A percentile compares a stretch with the other conserved stretches of the same genome.
These are phyloP conservation scores for Terrapene triunguis DNA, from an alignment of 2,113 vertebrate species.

Conservation along the genomic window DNA sequence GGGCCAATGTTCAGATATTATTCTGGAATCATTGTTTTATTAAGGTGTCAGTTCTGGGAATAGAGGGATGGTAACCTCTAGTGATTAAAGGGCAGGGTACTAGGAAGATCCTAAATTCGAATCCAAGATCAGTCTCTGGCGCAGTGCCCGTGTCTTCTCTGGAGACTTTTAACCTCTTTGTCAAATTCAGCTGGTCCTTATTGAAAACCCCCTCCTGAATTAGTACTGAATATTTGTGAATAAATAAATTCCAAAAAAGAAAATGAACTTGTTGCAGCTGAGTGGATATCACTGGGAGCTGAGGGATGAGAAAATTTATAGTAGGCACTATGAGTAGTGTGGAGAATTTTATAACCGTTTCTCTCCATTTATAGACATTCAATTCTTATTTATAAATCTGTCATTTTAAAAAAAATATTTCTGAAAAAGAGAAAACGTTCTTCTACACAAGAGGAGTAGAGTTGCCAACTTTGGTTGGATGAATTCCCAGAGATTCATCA, in stretches of 20 bases:
- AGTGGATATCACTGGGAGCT: background rate
- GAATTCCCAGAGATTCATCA: too few species aligned
- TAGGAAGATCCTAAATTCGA: background rate
- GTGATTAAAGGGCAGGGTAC: background rate
- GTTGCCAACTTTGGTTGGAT: background rate
- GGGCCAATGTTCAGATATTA: background rate
- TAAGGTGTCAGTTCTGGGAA: background rate
- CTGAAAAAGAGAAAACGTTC: background rate
- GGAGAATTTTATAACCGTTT: background rate
- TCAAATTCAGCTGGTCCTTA: background rate
- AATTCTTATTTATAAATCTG: background rate
- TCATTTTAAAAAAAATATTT: background rate
- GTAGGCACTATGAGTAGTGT: background rate
- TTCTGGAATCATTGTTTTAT: background rate
- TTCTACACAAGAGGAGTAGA: background rate
- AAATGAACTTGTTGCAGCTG: background rate
- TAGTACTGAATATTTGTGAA: background rate
- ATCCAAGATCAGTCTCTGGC: fast-evolving
- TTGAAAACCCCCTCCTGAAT: background rate
- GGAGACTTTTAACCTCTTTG: background rate
- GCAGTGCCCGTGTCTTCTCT: background rate
- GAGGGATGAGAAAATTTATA: background rate
- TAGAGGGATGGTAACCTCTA: background rate
- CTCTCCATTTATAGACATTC: background rate
- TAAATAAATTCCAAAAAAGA: background rate